Conservation (phyloP, 2,888 invertebrate genomes). For the Deilephila porcellus region DNA sequence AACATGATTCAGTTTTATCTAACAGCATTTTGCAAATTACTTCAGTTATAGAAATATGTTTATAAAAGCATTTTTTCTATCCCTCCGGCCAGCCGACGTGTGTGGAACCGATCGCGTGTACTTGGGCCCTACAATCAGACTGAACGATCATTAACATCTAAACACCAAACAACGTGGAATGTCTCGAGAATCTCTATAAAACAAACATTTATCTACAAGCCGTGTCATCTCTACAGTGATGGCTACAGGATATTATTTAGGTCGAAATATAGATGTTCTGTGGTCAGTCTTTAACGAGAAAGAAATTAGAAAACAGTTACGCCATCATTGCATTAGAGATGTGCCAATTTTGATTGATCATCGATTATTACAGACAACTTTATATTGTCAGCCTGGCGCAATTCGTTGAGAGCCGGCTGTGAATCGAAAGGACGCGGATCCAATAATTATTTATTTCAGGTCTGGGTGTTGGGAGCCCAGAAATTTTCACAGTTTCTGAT, state of each 20-base stretch:
- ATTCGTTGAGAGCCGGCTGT: no score
- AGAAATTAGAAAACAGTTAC: constrained; percentile 33
- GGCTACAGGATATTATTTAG: constrained; percentile 29
- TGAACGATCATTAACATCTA: constrained; percentile 41
- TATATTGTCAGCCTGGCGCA: neutral
- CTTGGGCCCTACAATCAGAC: constrained; percentile 39
- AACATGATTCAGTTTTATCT: neutral
- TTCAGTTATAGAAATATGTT: neutral
- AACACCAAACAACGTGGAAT: constrained; percentile 56
- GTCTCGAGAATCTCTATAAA: constrained; percentile 59
- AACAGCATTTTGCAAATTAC: no score
- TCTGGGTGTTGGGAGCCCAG: no score
- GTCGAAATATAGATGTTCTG: constrained; percentile 38
- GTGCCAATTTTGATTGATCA: constrained; percentile 36
- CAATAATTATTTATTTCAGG: no score
- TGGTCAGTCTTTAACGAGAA: constrained; percentile 49
- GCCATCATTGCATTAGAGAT: constrained; percentile 40
- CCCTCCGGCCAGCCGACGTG: constrained; percentile 36
- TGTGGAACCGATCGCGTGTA: constrained; percentile 33
- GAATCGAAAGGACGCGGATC: no score
- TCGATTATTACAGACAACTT: constrained; percentile 17
- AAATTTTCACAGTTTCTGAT: no score
- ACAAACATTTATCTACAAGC: constrained; percentile 37
- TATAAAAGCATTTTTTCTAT: constrained; percentile 23
- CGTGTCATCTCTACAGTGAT: constrained; percentile 28